Evolutionary conservation across 30 jellyfish, hydroid and myxozoan genomes (phyloP), one percentile per base, ranked within the genome.

Genomic region (Chironex yamaguchii): DNA sequence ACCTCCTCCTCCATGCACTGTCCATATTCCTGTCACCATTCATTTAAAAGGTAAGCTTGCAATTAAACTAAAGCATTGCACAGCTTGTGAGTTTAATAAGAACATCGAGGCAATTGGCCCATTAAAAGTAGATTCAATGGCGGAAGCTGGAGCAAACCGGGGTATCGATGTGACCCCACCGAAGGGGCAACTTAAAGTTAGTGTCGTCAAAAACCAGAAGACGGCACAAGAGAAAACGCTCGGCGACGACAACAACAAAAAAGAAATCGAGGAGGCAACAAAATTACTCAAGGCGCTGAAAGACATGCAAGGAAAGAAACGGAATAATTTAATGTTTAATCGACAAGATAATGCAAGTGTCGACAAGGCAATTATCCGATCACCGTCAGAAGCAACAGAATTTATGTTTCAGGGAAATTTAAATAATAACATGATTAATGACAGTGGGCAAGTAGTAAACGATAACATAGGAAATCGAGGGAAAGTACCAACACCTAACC

Each of bases 1-100:
- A n/a, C 99, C 99, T 4, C 99, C 99, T 0, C 99, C 99, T 2
- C 99, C 99, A 0, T 94, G 99, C 72, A 88, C 97, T 17, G 99
- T 94, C 2, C 97, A 94, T 17, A 94, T 94, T 17, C 99, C 99
- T 12, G 97, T 94, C 4, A 94, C 99, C 2, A 89, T 94, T n/a
- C 97, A 94, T 53, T 81, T 94, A 42, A 94, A 94, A 64, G 99
- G 99, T 22, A 94, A 94, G 75, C 52, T 94, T 50, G 99, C 99
- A 23, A 89, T 94, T 68, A 94, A 89, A 49, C 49, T 94, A 91
- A 94, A 94, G 67, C 97, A 90, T 80, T 90, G 97, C 42, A 92
- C 92, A 17, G 89, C 89, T 34, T 90, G 97, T 34, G 99, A 94
- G 70, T 86, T 86, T 54, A 51, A 82, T 12, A 94, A 94, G 36